phyloP scores from a whole-genome alignment of 2,888 invertebrate genomes.

The Parnassius smintheus region DNA sequence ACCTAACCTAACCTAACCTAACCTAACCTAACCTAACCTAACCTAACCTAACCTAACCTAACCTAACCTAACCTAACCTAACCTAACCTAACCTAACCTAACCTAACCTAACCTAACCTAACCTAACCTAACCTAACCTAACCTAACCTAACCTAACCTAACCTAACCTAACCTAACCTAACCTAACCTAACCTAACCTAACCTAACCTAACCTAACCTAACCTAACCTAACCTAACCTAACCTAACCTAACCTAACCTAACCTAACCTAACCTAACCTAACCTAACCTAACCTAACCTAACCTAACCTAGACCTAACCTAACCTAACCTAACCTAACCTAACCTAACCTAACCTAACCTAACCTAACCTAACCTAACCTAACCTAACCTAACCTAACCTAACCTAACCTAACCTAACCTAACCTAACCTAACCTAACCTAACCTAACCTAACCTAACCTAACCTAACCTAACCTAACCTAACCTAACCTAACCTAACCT shows the following conservation, averaged over 20 bases:
- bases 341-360: no score
- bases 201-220: slow-evolving; percentile 34
- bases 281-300: slow-evolving; percentile 33
- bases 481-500: no score
- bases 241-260: slow-evolving; percentile 34
- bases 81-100: slow-evolving; percentile 31
- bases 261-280: slow-evolving; percentile 34
- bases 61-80: slow-evolving; percentile 33
- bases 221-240: slow-evolving; percentile 36
- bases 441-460: no score
- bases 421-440: no score
- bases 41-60: slow-evolving; percentile 28
- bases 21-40: slow-evolving; percentile 30
- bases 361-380: no score
- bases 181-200: slow-evolving; percentile 30
- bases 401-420: no score
- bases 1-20: slow-evolving; percentile 31
- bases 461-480: no score
- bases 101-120: slow-evolving; percentile 30
- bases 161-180: slow-evolving; percentile 33
- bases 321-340: no score
- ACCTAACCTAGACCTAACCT: no score
- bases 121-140: slow-evolving; percentile 32
- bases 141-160: slow-evolving; percentile 30
- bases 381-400: no score